A percentile compares a stretch with the other conserved stretches of the same genome.
Conservation (phyloP, 2,113 vertebrate species). For the Pterocles orientalis region DNA sequence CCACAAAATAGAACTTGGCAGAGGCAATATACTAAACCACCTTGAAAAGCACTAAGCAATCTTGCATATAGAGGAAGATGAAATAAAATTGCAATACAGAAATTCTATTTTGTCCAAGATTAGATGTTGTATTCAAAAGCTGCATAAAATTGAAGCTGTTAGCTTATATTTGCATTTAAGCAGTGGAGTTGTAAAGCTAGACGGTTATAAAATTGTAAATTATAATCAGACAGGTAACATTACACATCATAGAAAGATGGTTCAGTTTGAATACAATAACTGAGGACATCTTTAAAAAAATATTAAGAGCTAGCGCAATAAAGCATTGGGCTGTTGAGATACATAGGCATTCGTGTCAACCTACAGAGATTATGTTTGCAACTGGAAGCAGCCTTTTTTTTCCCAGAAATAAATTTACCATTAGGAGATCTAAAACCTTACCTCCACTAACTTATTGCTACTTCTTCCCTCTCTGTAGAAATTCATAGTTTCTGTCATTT, state of each 20-base stretch:
- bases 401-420: neutral
- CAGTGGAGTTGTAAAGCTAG: neutral
- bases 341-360: neutral
- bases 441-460: neutral
- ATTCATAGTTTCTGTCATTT: neutral
- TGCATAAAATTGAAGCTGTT: conserved; percentile 1
- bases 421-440: neutral
- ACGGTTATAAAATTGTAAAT: conserved; percentile 25
- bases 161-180: conserved; percentile 45
- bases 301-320: neutral
- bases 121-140: neutral
- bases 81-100: neutral
- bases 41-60: neutral
- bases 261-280: conserved; percentile 1
- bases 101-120: neutral
- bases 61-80: neutral
- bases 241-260: neutral
- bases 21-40: neutral
- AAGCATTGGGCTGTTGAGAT: neutral
- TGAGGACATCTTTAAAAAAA: neutral
- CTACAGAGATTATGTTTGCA: neutral
- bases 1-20: neutral
- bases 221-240: conserved; percentile 13
- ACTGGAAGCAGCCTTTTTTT: neutral
- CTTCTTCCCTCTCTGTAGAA: neutral